Base-by-base conservation (phyloP, 2,888 invertebrate genomes). In the Pristionchus exspectatus region DNA sequence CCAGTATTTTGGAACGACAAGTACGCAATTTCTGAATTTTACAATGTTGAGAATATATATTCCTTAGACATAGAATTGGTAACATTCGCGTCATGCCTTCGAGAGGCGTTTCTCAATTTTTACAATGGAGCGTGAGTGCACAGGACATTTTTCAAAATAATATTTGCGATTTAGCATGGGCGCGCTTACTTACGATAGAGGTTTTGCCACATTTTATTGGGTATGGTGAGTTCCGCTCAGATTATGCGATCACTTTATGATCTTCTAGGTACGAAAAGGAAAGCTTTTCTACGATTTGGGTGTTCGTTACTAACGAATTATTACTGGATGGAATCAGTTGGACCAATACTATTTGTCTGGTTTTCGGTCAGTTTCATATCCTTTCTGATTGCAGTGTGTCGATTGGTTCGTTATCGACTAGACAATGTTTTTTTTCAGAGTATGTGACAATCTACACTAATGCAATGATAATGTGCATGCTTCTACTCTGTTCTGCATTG, bases 111-210 rank as follows among this genome's bases (percentile, higher is more conserved):
- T 27, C 81, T 81, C 27, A 81, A 81, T 14, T 81, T 81, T n/a
- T 81, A n/a, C 27, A 27, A 27, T 54, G 81, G 81, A 81, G 81
- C 81, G 81, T 81, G 27, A 81, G 81, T 81, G 5, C 50, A 18
- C 12, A 38, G 9, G 44, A 50, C 44, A 12, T 50, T 7, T 54
- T 81, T 30, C 4, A n/a, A 24, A 63, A 63, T 50, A 9, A 50
- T 27, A 54, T 77, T 1, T 18, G 44, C 12, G n/a, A 50, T 18
- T 44, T 12, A 81, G 81, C 50, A 81, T 81, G 50, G 81, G 81
- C 50, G 81, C 81, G 24, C 24, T 81, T 18, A 27, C 81, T 27
- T 54, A 54, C 4, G 81, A 81, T 81, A 50, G 81, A 21, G 21
- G 24, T 27, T 12, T 81, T 7, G 81, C 81, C 9, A 81, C 81